Evolutionary conservation across 2,797 vertebrate species (phyloP).

Genomic region (Hippopotamyrus pictus): DNA sequence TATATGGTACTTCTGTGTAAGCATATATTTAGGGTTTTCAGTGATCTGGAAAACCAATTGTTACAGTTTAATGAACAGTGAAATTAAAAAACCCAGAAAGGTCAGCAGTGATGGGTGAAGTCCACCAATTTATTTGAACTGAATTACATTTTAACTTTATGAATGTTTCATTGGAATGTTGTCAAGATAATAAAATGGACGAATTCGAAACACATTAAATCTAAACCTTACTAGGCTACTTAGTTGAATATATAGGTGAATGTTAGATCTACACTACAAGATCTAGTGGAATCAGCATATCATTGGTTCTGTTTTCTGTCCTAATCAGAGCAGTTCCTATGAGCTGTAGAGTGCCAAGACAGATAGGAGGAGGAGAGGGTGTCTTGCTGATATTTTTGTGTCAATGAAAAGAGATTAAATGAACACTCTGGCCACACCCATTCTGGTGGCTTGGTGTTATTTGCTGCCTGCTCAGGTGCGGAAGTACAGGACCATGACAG

Average conservation of each 20-base stretch:
- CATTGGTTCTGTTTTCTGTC: not conserved
- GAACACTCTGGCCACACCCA: not conserved
- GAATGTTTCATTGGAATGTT: not conserved
- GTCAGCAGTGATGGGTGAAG: not conserved
- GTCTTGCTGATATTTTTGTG: not conserved
- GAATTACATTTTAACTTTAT: not conserved
- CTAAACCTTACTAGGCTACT: not conserved
- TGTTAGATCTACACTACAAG: not conserved
- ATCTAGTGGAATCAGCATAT: not conserved
- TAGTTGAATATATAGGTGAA: not conserved
- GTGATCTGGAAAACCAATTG: not conserved
- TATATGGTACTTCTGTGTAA: not conserved
- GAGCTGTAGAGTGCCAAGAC: not conserved
- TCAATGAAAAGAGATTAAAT: not conserved
- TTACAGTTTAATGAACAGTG: not conserved
- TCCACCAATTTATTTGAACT: not conserved
- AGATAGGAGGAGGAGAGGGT: not conserved
- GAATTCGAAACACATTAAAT: not conserved
- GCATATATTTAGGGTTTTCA: not conserved
- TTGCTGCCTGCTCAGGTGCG: slow-evolving; percentile 51
- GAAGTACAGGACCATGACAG: slow-evolving; percentile 70
- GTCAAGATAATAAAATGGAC: not conserved
- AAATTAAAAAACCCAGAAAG: not conserved
- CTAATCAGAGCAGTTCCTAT: not conserved
- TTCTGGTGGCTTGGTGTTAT: not conserved